Evolutionary conservation across 2,888 invertebrate species (phyloP).

Genomic region (Lithophane semibrunnea): DNA sequence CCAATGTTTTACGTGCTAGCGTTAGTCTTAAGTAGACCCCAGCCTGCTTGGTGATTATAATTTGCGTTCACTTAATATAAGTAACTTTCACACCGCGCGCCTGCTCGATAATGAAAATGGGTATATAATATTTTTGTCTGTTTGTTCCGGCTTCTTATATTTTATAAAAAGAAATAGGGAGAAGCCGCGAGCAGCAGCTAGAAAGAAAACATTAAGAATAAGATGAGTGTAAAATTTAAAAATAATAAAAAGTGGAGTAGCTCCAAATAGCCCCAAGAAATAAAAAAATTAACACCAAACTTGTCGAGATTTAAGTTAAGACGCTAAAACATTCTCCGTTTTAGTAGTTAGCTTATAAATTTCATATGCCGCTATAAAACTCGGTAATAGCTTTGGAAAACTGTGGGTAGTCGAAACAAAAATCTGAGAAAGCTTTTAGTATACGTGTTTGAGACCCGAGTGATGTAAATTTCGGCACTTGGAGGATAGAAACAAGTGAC

Average conservation of each 20-base stretch:
- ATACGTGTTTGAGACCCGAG: conserved; percentile 65
- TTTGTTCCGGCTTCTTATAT: too few relatives aligned
- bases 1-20: not conserved
- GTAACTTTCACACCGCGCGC: too few relatives aligned
- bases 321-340: not conserved
- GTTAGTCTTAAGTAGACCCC: not conserved
- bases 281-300: conserved; percentile 31
- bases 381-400: conserved; percentile 39
- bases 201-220: too few relatives aligned
- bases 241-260: not conserved
- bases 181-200: too few relatives aligned
- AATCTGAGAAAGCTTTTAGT: conserved; percentile 72
- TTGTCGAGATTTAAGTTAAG: conserved; percentile 2
- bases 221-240: not conserved
- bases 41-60: not conserved
- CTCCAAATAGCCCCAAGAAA: not conserved
- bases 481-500: conserved; percentile 72
- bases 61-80: not conserved
- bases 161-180: too few relatives aligned
- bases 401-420: conserved; percentile 35
- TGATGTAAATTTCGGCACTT: conserved; percentile 72
- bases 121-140: too few relatives aligned
- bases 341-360: conserved; percentile 11
- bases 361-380: conserved; percentile 34
- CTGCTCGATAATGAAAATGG: too few relatives aligned